These are phyloP conservation scores for Enteromius afrohamiltoni DNA, from an alignment of 2,797 vertebrate species.

Conservation along the genomic window DNA sequence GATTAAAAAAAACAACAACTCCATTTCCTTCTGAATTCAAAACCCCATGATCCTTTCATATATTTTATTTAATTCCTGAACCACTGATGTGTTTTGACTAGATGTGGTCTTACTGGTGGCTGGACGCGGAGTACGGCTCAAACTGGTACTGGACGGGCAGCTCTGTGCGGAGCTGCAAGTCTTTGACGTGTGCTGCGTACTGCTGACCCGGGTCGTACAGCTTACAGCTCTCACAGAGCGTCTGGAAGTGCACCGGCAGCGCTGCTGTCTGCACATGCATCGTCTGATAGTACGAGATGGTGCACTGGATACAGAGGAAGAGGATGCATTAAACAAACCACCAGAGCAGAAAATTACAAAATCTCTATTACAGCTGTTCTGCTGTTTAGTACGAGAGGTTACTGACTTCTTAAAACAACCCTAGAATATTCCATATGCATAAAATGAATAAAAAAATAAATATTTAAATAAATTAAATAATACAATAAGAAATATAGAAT, in stretches of 20 bases:
- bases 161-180: slow-evolving; percentile 86
- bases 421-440: not conserved
- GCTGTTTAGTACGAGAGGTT: not conserved
- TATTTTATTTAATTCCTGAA: not conserved
- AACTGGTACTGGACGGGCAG: slow-evolving; percentile 82
- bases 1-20: slow-evolving; percentile 14
- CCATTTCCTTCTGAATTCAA: not conserved
- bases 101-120: slow-evolving; percentile 67
- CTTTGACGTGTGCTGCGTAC: slow-evolving; percentile 87
- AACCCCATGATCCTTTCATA: not conserved
- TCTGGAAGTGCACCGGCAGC: slow-evolving; percentile 94
- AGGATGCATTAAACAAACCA: not conserved
- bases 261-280: slow-evolving; percentile 95
- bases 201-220: slow-evolving; percentile 95
- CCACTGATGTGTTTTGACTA: not conserved
- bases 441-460: too few species aligned
- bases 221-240: slow-evolving; percentile 96
- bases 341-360: not conserved
- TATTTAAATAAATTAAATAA: not conserved
- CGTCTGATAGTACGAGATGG: slow-evolving; percentile 95
- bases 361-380: not conserved
- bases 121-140: slow-evolving; percentile 82
- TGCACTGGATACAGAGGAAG: slow-evolving; percentile 79
- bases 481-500: not conserved
- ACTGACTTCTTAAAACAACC: not conserved